Evolutionary conservation across 2,113 vertebrate genomes (phyloP).

Genomic region (Anhinga anhinga): DNA sequence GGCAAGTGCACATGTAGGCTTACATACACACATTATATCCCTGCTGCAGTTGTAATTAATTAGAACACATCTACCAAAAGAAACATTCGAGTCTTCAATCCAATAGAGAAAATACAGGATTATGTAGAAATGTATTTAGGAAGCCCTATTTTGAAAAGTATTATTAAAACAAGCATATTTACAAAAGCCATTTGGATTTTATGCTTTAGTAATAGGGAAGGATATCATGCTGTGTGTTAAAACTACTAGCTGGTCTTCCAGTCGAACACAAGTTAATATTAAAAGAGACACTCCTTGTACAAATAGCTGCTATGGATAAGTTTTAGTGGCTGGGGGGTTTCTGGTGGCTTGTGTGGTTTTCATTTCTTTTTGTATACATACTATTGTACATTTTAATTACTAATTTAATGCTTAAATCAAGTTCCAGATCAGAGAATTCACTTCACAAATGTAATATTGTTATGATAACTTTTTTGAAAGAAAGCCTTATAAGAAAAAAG

Average conservation of each 20-base stretch:
- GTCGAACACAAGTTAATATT: background rate
- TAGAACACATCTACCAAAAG: background rate
- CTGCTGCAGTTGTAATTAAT: background rate
- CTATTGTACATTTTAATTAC: background rate
- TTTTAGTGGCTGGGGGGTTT: rapidly evolving
- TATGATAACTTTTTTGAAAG: background rate
- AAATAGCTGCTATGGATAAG: background rate
- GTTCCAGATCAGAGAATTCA: background rate
- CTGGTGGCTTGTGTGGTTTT: background rate
- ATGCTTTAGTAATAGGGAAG: background rate
- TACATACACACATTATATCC: background rate
- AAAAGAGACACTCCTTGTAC: background rate
- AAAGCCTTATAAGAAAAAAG: background rate
- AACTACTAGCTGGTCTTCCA: background rate
- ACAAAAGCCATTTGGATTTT: background rate
- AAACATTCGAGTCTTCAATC: background rate
- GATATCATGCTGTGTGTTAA: background rate
- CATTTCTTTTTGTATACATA: background rate
- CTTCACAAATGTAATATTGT: background rate
- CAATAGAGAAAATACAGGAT: background rate
- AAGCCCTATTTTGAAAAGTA: background rate
- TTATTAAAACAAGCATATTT: background rate
- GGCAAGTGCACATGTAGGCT: background rate
- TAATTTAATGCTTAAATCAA: background rate
- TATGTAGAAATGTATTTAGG: background rate